Evolutionary conservation across 2,888 invertebrate genomes (phyloP).

Genomic region (Slavum lentiscoides): DNA sequence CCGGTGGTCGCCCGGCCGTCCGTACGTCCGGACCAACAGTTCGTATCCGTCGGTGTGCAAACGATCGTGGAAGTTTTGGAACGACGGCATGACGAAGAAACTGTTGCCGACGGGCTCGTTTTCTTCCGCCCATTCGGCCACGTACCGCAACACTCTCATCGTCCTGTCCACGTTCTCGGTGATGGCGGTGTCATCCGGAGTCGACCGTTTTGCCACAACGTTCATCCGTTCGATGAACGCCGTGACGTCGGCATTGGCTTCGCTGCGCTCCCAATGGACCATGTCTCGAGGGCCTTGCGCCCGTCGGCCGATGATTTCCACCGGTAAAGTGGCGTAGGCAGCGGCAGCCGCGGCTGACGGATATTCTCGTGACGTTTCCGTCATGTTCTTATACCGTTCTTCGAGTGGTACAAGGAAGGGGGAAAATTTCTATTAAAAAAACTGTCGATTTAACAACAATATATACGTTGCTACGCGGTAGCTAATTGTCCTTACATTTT

Average conservation of each 20-base stretch:
- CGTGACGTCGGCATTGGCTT: conserved; percentile 12
- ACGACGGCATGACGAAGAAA: background rate
- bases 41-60: background rate
- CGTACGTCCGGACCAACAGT: background rate
- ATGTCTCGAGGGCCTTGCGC: background rate
- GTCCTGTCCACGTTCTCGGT: background rate
- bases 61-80: background rate
- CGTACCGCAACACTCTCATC: background rate
- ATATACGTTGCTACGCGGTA: no score
- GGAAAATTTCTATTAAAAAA: no score
- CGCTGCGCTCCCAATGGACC: conserved; percentile 16
- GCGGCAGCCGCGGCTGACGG: background rate
- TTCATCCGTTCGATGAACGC: conserved; percentile 21
- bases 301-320: background rate
- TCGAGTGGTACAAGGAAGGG: no score
- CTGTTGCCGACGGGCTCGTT: background rate
- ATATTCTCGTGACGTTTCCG: background rate
- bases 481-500: no score
- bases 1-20: background rate
- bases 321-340: background rate
- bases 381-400: background rate
- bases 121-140: background rate
- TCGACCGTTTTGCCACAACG: background rate
- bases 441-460: no score
- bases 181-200: no score